Base-by-base conservation (phyloP, 64 coral and sea anemone species). In the Trachythela sp. region DNA sequence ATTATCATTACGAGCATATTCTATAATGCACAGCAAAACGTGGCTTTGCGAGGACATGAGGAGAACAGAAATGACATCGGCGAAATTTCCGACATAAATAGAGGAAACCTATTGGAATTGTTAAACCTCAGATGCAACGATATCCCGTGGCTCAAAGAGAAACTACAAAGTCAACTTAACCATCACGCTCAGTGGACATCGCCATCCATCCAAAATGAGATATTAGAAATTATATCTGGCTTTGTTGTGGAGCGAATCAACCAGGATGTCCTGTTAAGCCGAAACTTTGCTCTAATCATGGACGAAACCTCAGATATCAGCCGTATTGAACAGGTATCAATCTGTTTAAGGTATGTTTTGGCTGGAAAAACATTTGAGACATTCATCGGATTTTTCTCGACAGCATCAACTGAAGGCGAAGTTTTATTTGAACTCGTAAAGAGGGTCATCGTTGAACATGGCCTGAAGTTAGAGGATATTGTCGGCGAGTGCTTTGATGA, bases 381-480 rank as follows among this genome's bases (percentile, higher is more conserved):
- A 68, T 91, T 91, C 15, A 58, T 91, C 84, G 89, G 89, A 84
- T 91, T 91, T 83, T 91, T 85, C 84, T 48, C 89, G 36, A 91
- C 89, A 54, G 89, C 89, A 84, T 91, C 89, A 68, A 85, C 89
- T 80, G 89, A 91, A 60, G 89, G 84, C 24, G 89, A 91, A 76
- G 89, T 76, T 91, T 45, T 86, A 54, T 91, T 85, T 40, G 83
- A 91, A 84, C 89, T 91, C 67, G 89, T 84, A 58, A 84, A 85
- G 70, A 91, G 51, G 41, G 83, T 43, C 0, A 77, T 70, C 48
- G 56, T 67, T 40, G 70, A 88, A 70, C 87, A 32, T 43, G 40
- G 48, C 39, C 83, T 90, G 38, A 43, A 40, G 27, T 40, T 70
- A 20, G 83, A 90, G 54, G 30, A 85, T 43, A 90, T 85, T 90